These are phyloP conservation scores for Nothocercus nigrocapillus DNA, from an alignment of 2,113 vertebrate species.

Conservation along the genomic window DNA sequence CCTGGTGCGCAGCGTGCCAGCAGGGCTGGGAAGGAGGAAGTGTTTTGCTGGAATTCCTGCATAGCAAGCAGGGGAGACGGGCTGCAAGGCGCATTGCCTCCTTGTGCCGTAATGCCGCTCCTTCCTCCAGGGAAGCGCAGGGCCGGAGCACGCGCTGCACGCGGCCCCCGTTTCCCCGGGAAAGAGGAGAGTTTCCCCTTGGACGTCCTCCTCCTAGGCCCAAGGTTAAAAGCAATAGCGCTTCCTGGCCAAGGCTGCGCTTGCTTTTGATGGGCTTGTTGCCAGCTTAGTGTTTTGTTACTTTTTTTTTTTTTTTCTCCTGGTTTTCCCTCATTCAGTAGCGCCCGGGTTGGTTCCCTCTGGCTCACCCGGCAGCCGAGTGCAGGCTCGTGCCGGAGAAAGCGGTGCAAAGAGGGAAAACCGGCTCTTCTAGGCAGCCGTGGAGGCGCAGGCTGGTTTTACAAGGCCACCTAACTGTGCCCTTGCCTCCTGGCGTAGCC, in stretches of 20 bases:
- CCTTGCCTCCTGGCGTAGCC: not conserved
- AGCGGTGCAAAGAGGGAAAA: not conserved
- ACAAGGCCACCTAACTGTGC: not conserved
- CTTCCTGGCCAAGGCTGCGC: not conserved
- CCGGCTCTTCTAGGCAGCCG: not conserved
- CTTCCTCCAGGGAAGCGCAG: not conserved
- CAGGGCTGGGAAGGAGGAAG: not conserved
- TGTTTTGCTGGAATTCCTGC: not conserved
- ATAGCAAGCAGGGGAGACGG: not conserved
- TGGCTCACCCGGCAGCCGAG: not conserved
- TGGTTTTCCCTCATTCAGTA: not conserved
- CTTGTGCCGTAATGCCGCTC: not conserved
- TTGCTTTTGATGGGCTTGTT: not conserved
- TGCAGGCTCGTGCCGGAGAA: not conserved
- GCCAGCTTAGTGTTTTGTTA: not conserved
- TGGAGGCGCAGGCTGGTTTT: not conserved
- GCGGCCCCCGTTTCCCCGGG: not conserved
- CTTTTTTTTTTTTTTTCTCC: not conserved
- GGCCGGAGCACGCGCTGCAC: not conserved
- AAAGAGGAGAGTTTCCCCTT: not conserved
- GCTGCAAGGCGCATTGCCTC: not conserved
- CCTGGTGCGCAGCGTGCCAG: accelerated
- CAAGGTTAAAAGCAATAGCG: not conserved
- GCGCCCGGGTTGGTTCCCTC: not conserved
- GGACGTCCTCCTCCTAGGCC: not conserved